Base-by-base conservation (phyloP, 1,140 invertebrate species). In the Oryctes rhinoceros region DNA sequence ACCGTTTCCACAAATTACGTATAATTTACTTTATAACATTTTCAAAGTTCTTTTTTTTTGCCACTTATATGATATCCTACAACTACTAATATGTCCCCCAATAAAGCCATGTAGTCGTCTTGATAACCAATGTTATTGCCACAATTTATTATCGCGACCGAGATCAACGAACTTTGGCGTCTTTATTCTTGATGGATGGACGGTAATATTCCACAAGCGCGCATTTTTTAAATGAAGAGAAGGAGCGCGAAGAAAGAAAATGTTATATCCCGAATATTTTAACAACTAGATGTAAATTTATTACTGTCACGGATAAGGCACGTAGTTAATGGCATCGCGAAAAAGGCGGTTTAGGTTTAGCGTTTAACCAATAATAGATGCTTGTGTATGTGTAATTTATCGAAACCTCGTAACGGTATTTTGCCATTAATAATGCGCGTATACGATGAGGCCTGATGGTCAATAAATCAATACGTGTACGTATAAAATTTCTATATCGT, bases 221-320 rank as follows among this genome's bases (percentile, higher is more conserved):
- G 18, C 15, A 6, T 59, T 59, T 59, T n/a, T 18, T 59, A n/a
- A 59, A 18, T 59, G 4, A n/a, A 44, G 9, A 44, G 53, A n/a
- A 18, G 53, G 18, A 18, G 53, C n/a, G 53, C 5, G 15, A 18
- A 59, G 18, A 18, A 59, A 59, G 53, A 59, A 59, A 59, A 59
- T 18, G 15, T 59, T 59, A 59, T n/a, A 59, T 59, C 15, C 53
- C 53, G 53, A 59, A 59, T 59, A 59, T 59, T 59, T 59, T 59
- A 59, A 59, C 53, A 59, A 59, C 13, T 59, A 59, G 53, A 59
- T 59, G 53, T 59, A 59, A 59, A 59, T 59, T 59, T 59, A 59
- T 59, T 59, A 59, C 53, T 59, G 53, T 59, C 53, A 59, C 53
- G 53, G 6, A n/a, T 15, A 18, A n/a, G 53, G 18, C 53, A 59